Evolutionary conservation across 2,888 invertebrate genomes (phyloP), one percentile per base, ranked within the genome.

Genomic region (Ichneumoninae sp.): DNA sequence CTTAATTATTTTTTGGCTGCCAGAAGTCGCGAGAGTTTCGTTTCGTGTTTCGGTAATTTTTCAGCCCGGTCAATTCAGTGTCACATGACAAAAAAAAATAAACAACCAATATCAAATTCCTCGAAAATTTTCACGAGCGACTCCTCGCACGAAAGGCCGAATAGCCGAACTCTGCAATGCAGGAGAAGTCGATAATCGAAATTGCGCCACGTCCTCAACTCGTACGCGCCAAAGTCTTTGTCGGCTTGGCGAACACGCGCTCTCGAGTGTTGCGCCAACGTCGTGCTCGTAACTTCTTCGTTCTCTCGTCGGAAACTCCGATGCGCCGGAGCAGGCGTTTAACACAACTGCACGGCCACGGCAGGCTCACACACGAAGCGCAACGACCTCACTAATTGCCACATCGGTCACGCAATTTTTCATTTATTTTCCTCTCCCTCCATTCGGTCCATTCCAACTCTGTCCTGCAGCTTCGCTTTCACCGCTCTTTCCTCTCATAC

Each of bases 261-360:
- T 82, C 84, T 86, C 85, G 86, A 87, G 89, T 89, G 89, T 89
- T 86, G 88, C 86, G 86, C 87, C 88, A 86, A 89, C 88, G 89
- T 84, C 83, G 74, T 82, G 71, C 84, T 85, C 83, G 85, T 87
- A 86, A 87, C 77, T 86, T 87, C 75, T 83, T 80, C 70, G 66
- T 69, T 60, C 82, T 57, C 66, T 52, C 74, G 68, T 81, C 77
- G 52, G 78, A 40, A 54, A 69, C 40, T 69, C 40, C 26, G 62
- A 66, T 52, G 62, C 52, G 40, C 30, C 72, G 66, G 22, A 26
- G 50, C 6, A 3, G 19, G 19, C 26, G 26, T 57, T 52, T 76
- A 76, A 68, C 50, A 62, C 66, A 47, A 68, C 40, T 75, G 47
- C 74, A 75, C 70, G 70, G 50, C 50, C 60, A 50, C 83, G 40